Evolutionary conservation across 2,888 invertebrate genomes (phyloP), one percentile per base, ranked within the genome.

Genomic region (Ypsolopha sequella): DNA sequence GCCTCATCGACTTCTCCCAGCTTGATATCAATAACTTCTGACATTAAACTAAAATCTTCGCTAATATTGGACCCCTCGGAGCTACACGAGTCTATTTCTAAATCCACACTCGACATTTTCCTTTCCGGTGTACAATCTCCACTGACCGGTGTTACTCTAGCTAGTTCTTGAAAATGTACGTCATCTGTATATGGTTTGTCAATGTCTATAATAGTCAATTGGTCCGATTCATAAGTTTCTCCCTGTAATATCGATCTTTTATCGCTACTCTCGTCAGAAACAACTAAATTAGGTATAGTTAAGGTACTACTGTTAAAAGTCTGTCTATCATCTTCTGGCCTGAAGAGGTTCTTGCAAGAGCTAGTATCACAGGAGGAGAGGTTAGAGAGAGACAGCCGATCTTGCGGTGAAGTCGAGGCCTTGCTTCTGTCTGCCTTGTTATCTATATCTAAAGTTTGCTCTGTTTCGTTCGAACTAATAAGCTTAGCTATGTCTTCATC

Each of bases 1-100:
- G 79, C 79, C 50, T 88, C 88, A 53, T 82, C 80, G 2, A 66
- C 55, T 7, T 82, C 80, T 4, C 68, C 76, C 1, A 80, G 76
- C 57, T 81, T 85, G 52, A 88, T 87, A 55, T 90, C 91, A 47
- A 90, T 85, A 38, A 91, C 90, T 68, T 92, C 92, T 2, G 92
- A 92, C 51, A 89, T 88, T 60, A 92, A 88, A 73, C 92, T 92
- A 67, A 89, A 91, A 68, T 92, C 92, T 62, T 92, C 92, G 66
- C 91, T 92, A 70, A 92, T 91, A 64, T 85, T 82, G 73, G 85
- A 82, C 58, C 91, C 88, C 68, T 92, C 92, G 52, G 89, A 89
- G 65, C 89, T 89, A 64, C 84, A 87, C 43, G 85, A 88, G 50
- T 89, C 89, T 57, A 89, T 80, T 54, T 84, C 82, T 60, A 84